Evolutionary conservation across 2,113 vertebrate genomes (phyloP).

Genomic region (Forbesichthys papilliferus): DNA sequence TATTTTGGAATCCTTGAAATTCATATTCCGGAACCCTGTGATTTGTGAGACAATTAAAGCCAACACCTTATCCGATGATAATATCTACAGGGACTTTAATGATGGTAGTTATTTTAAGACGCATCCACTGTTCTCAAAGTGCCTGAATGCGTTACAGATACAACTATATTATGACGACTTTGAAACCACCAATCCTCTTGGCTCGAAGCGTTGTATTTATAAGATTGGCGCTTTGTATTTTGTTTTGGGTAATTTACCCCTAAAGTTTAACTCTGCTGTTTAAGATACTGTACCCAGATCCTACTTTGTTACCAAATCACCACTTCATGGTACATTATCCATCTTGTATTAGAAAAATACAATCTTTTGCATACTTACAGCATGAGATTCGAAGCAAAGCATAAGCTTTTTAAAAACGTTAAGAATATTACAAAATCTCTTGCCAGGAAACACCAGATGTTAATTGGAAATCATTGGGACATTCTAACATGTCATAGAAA

Average conservation of each 20-base stretch:
- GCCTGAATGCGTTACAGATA: too few species aligned
- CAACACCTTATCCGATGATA: too few species aligned
- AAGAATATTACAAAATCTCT: not conserved
- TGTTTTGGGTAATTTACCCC: not conserved
- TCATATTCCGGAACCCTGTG: not conserved
- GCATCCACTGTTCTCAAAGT: too few species aligned
- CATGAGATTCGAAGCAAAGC: not conserved
- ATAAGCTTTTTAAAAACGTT: constrained; percentile 16
- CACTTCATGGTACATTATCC: constrained; percentile 40
- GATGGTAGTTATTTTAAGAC: not conserved
- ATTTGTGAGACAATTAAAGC: not conserved
- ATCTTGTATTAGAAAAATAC: constrained; percentile 27
- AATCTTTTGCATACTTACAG: constrained; percentile 34
- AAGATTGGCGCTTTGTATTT: not conserved
- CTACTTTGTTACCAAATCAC: constrained; percentile 42
- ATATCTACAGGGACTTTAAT: not conserved
- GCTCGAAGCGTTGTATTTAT: not conserved
- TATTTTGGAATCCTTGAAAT: not conserved
- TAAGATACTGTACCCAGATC: constrained; percentile 30
- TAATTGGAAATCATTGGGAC: too few species aligned
- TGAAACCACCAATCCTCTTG: not conserved
- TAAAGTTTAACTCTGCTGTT: constrained; percentile 29
- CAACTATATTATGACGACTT: not conserved
- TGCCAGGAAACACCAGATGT: too few species aligned
- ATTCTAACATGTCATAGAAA: not conserved